Conservation (phyloP, 2,888 invertebrate species). For the Apodemia hepburni region DNA sequence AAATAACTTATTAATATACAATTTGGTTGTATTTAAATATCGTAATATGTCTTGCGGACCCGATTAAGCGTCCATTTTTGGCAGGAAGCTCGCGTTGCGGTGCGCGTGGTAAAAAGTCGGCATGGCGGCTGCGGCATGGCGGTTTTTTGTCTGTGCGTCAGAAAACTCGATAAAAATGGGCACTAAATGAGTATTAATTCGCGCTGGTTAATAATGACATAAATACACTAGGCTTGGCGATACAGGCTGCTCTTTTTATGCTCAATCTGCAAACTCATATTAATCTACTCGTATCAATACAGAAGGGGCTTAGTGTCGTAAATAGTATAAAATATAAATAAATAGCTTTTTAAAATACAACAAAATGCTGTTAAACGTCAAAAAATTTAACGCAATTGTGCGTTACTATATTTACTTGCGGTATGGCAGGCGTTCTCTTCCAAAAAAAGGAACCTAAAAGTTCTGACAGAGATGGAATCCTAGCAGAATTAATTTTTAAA, state of each 20-base stretch:
- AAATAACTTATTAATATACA: conserved; percentile 29
- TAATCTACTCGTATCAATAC: too few species aligned
- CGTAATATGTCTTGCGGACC: conserved; percentile 32
- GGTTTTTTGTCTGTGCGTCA: conserved; percentile 52
- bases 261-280: too few species aligned
- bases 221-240: conserved; percentile 65
- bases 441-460: too few species aligned
- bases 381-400: too few species aligned
- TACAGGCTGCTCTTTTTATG: conserved; percentile 47
- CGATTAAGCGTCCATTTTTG: conserved; percentile 56
- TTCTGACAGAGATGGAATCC: too few species aligned
- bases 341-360: too few species aligned
- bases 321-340: too few species aligned
- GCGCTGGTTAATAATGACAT: conserved; percentile 78
- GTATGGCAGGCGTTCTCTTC: too few species aligned
- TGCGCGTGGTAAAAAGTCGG: conserved; percentile 42
- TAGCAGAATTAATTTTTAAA: too few species aligned
- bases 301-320: too few species aligned
- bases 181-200: conserved; percentile 78
- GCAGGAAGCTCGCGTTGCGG: conserved; percentile 40
- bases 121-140: conserved; percentile 43
- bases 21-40: conserved; percentile 31
- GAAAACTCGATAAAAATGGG: conserved; percentile 66
- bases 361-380: too few species aligned
- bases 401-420: too few species aligned